Conservation (phyloP, 2,888 invertebrate species). For the Pyrrhopygopsis socrates region DNA sequence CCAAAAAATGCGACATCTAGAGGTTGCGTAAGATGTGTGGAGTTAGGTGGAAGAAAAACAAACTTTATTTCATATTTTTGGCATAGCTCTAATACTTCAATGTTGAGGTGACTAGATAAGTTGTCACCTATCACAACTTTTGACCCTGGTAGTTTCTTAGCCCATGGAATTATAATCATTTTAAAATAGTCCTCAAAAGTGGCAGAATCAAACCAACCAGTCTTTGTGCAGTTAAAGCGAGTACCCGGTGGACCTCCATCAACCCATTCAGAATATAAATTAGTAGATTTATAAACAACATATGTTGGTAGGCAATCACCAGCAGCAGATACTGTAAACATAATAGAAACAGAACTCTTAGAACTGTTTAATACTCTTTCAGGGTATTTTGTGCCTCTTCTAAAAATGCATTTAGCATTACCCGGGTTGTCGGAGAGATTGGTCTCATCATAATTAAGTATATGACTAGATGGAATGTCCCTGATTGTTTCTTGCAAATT, state of each 20-base stretch:
- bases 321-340: slow-evolving; percentile 27
- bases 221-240: slow-evolving; percentile 72
- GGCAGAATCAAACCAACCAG: slow-evolving; percentile 78
- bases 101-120: slow-evolving; percentile 77
- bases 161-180: slow-evolving; percentile 63
- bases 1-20: slow-evolving; percentile 77
- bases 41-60: slow-evolving; percentile 74
- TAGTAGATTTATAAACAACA: slow-evolving; percentile 67
- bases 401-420: slow-evolving; percentile 76
- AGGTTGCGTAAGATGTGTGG: slow-evolving; percentile 76
- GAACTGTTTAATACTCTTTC: slow-evolving; percentile 79
- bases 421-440: slow-evolving; percentile 58
- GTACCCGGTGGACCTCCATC: slow-evolving; percentile 67
- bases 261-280: slow-evolving; percentile 65
- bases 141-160: slow-evolving; percentile 38
- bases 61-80: slow-evolving; percentile 64
- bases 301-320: slow-evolving; percentile 38
- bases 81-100: slow-evolving; percentile 62
- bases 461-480: not conserved
- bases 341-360: slow-evolving; percentile 48
- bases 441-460: slow-evolving; percentile 15
- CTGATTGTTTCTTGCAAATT: not conserved
- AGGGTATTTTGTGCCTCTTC: slow-evolving; percentile 87
- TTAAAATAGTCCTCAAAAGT: slow-evolving; percentile 71
- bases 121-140: slow-evolving; percentile 78